phyloP scores from a whole-genome alignment of 2,113 vertebrate genomes.

The Aplodontia rufa region DNA sequence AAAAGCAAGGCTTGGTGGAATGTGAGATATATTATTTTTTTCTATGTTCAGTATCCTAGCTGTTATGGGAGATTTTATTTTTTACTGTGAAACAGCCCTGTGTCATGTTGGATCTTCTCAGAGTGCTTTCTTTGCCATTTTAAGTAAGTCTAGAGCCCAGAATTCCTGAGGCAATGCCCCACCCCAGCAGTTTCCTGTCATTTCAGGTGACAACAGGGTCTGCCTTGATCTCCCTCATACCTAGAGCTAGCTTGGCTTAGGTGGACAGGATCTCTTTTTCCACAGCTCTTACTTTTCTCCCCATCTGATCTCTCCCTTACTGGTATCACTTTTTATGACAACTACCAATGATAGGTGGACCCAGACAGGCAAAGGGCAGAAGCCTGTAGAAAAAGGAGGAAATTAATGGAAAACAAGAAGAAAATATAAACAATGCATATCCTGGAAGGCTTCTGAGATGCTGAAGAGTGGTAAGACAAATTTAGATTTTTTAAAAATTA shows the following conservation, averaged over 20 bases:
- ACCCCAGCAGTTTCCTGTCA: background rate
- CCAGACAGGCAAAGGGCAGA: background rate
- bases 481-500: background rate
- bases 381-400: background rate
- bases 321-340: background rate
- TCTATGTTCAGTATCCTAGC: background rate
- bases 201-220: background rate
- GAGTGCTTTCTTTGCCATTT: background rate
- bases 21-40: slow-evolving; percentile 46
- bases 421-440: background rate
- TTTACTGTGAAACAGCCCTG: background rate
- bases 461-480: background rate
- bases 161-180: slow-evolving; percentile 37
- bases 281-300: background rate
- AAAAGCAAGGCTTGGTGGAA: slow-evolving; percentile 55
- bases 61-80: slow-evolving; percentile 18
- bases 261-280: slow-evolving; percentile 7
- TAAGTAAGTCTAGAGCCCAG: background rate
- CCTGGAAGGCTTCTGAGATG: background rate
- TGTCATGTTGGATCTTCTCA: background rate
- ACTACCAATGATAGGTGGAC: background rate
- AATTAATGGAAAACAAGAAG: background rate
- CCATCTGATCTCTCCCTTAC: background rate
- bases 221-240: background rate
- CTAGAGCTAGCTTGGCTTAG: background rate